These are phyloP conservation scores for Cyphomyrmex costatus DNA, from an alignment of 1,140 invertebrate genomes.

Conservation along the genomic window DNA sequence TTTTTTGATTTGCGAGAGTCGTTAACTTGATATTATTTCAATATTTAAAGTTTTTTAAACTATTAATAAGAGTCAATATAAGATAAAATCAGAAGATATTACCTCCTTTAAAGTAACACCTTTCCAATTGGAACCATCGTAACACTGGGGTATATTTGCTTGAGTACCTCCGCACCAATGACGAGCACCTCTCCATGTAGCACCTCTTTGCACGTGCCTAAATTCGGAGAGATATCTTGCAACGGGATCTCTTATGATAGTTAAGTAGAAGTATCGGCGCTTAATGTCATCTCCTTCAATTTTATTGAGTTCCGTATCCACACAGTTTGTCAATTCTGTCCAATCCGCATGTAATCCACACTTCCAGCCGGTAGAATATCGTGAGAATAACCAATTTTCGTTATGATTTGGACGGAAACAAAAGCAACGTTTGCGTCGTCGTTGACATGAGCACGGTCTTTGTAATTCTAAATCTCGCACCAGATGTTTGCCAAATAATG, in stretches of 20 bases:
- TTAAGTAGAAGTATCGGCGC: slow-evolving; percentile 98
- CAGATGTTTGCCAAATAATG: slow-evolving; percentile 97
- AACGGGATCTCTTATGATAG: slow-evolving; percentile 97
- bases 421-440: slow-evolving; percentile 95
- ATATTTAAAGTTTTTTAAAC: too few relatives aligned
- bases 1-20: too few relatives aligned
- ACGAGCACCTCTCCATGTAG: slow-evolving; percentile 97
- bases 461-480: slow-evolving; percentile 97
- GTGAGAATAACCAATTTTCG: slow-evolving; percentile 98
- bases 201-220: slow-evolving; percentile 97
- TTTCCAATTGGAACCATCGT: slow-evolving; percentile 90
- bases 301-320: slow-evolving; percentile 94
- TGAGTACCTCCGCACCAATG: slow-evolving; percentile 95
- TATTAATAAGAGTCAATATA: slow-evolving; percentile 23
- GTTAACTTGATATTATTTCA: too few relatives aligned
- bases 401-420: slow-evolving; percentile 96
- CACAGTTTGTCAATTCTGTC: slow-evolving; percentile 97
- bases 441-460: slow-evolving; percentile 95
- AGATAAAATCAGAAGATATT: slow-evolving; percentile 31
- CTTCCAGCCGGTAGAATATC: slow-evolving; percentile 99
- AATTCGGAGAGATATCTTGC: slow-evolving; percentile 97
- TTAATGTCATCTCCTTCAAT: slow-evolving; percentile 93
- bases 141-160: slow-evolving; percentile 93
- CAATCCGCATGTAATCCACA: slow-evolving; percentile 99
- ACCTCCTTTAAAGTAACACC: slow-evolving; percentile 88